A percentile compares a stretch with the other conserved stretches of the same genome.
These are phyloP conservation scores for Anadara kagoshimensis DNA, from an alignment of 1,140 invertebrate species.

Conservation along the genomic window DNA sequence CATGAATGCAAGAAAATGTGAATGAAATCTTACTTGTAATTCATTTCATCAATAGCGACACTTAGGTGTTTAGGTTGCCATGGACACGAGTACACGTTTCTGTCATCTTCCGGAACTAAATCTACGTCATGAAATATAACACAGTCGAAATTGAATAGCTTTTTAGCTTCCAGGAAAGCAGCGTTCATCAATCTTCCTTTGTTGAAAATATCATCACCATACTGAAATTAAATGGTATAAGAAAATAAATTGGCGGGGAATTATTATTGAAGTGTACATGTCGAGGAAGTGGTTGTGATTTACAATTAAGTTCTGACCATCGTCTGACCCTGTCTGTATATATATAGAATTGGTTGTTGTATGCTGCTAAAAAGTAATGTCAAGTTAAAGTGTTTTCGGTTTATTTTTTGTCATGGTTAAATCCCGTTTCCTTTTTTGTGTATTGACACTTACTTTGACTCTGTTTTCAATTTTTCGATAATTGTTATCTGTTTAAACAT, in stretches of 20 bases:
- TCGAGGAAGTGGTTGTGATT: too few relatives aligned
- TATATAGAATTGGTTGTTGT: too few relatives aligned
- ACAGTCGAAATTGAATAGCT: constrained; percentile 85
- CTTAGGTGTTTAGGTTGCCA: constrained; percentile 95
- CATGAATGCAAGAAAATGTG: background rate
- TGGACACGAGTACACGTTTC: constrained; percentile 92
- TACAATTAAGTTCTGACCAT: too few relatives aligned
- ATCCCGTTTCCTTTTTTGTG: too few relatives aligned
- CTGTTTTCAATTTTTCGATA: too few relatives aligned
- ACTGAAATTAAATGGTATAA: constrained; percentile 73
- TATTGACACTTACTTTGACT: too few relatives aligned
- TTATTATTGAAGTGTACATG: too few relatives aligned
- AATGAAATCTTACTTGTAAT: constrained; percentile 85
- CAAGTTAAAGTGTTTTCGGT: too few relatives aligned
- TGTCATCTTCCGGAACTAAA: constrained; percentile 89
- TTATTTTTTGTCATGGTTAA: too few relatives aligned
- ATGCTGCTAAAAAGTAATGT: too few relatives aligned
- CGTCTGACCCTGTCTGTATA: too few relatives aligned
- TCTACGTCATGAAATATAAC: constrained; percentile 97
- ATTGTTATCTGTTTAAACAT: too few relatives aligned
- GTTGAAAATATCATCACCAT: constrained; percentile 85
- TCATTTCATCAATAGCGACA: constrained; percentile 92
- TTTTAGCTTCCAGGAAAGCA: constrained; percentile 85
- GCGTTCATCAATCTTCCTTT: constrained; percentile 95
- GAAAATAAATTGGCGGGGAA: background rate